These are phyloP conservation scores for Nomada lathburiana DNA, from an alignment of 2,888 invertebrate species.

Conservation along the genomic window DNA sequence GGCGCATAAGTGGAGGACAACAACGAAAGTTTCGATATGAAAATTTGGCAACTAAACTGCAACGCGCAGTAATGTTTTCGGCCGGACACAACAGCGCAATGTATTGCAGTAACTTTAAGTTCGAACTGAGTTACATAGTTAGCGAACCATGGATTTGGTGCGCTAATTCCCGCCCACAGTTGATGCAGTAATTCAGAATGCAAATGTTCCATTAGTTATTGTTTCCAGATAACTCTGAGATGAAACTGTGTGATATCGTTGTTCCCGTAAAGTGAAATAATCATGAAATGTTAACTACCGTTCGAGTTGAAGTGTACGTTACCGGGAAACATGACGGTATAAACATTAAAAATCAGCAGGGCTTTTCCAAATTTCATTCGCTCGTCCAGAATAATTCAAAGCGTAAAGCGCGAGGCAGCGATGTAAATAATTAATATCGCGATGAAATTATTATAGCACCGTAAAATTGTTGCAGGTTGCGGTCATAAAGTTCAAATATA, in stretches of 20 bases:
- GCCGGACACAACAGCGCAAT: neutral
- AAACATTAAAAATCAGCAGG: neutral
- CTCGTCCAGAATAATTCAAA: too few species aligned
- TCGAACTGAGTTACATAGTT: conserved; percentile 28
- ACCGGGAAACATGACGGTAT: neutral
- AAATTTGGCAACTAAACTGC: conserved; percentile 4
- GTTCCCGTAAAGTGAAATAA: neutral
- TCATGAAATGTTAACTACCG: conserved; percentile 5
- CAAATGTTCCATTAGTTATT: conserved; percentile 33
- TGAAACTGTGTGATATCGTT: neutral
- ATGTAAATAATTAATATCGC: too few species aligned
- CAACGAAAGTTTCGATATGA: neutral
- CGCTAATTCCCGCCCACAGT: neutral
- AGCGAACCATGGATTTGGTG: conserved; percentile 16
- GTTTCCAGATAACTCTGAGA: conserved; percentile 16
- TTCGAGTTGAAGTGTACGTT: neutral
- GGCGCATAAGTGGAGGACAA: too few species aligned
- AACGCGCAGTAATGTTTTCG: neutral
- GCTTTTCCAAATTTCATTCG: neutral
- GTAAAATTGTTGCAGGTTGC: too few species aligned
- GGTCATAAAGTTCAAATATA: too few species aligned
- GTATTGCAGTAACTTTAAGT: conserved; percentile 17
- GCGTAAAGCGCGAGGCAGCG: too few species aligned
- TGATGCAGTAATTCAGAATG: conserved; percentile 16
- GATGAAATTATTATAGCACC: too few species aligned